Conservation (phyloP, 2,888 invertebrate genomes). For the Caenorhabditis becei region DNA sequence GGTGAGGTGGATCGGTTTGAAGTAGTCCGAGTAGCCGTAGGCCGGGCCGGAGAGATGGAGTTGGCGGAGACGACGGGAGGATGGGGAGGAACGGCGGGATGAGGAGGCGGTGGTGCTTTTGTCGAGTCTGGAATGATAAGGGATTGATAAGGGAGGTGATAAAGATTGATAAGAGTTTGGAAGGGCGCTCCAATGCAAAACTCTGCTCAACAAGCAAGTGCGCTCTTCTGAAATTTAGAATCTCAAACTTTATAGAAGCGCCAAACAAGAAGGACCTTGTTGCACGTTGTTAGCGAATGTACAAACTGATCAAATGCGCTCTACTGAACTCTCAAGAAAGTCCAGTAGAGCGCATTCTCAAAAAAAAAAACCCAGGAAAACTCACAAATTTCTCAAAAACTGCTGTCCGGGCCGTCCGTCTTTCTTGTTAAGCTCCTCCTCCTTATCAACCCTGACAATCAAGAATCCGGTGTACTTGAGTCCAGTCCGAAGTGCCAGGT, state of each 20-base stretch:
- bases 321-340: neutral
- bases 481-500: constrained; percentile 72
- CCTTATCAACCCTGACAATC: constrained; percentile 80
- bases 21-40: constrained; percentile 80
- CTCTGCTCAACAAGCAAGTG: too few relatives aligned
- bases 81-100: constrained; percentile 11
- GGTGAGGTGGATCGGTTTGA: constrained; percentile 77
- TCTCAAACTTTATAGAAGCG: too few relatives aligned
- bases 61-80: constrained; percentile 59
- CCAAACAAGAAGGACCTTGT: too few relatives aligned
- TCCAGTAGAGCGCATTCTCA: neutral
- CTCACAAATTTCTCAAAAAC: constrained; percentile 44
- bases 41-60: constrained; percentile 72
- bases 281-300: too few relatives aligned
- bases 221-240: neutral
- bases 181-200: neutral
- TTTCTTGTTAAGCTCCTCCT: constrained; percentile 60
- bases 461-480: constrained; percentile 81
- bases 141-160: neutral
- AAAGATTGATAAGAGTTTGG: too few relatives aligned
- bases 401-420: constrained; percentile 15
- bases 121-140: constrained; percentile 16
- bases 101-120: constrained; percentile 24
- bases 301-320: neutral
- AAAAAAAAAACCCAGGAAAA: neutral